These are phyloP conservation scores for Netelia virgata DNA, from an alignment of 2,888 invertebrate genomes.

Conservation along the genomic window DNA sequence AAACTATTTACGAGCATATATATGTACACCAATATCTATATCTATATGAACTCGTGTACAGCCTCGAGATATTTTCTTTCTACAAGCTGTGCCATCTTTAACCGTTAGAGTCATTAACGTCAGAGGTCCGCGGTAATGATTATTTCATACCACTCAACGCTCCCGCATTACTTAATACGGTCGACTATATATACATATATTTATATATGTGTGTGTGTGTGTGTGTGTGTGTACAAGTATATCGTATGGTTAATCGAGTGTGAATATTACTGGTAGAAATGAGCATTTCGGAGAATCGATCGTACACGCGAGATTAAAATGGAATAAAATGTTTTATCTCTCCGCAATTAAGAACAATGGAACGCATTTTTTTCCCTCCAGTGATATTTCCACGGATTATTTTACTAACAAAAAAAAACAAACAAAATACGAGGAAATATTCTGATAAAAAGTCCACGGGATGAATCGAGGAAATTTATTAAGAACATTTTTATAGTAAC, in stretches of 20 bases:
- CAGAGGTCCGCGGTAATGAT: conserved; percentile 43
- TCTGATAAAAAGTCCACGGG: too few relatives aligned
- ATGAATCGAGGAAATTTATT: neutral
- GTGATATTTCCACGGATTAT: too few relatives aligned
- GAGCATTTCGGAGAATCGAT: neutral
- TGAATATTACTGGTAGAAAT: conserved; percentile 33
- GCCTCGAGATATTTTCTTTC: conserved; percentile 31
- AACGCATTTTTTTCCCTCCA: neutral
- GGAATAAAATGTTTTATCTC: neutral
- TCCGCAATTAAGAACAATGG: conserved; percentile 10
- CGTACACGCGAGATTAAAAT: neutral
- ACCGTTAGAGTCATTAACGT: conserved; percentile 60
- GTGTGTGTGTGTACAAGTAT: neutral
- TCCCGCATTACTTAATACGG: conserved; percentile 31
- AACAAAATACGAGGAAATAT: neutral
- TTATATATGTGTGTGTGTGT: neutral
- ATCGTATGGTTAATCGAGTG: conserved; percentile 40
- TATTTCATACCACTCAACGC: conserved; percentile 50
- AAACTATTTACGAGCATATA: conserved; percentile 65
- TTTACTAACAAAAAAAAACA: neutral
- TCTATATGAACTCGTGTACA: conserved; percentile 6
- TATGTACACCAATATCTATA: conserved; percentile 3
- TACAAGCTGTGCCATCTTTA: conserved; percentile 36
- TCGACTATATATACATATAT: conserved; percentile 8
- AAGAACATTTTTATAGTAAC: neutral